Evolutionary conservation across 2,797 vertebrate genomes (phyloP).

Genomic region (Sebastes diploproa): DNA sequence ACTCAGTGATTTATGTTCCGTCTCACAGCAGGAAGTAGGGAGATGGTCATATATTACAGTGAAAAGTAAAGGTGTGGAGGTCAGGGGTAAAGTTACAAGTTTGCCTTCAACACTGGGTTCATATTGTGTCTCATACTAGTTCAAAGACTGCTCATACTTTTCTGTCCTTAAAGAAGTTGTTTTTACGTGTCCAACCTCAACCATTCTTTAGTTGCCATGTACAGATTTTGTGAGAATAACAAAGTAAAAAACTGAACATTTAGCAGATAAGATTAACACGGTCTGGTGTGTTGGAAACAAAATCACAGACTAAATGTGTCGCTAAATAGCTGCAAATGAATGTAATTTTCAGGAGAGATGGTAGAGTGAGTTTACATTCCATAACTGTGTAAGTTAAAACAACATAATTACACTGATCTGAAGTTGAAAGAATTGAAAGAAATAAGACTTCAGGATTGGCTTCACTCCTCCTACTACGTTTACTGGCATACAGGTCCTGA

Average conservation of each 20-base stretch:
- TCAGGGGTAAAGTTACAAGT: neutral
- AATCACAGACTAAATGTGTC: neutral
- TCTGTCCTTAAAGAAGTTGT: neutral
- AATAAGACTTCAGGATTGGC: neutral
- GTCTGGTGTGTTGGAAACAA: neutral
- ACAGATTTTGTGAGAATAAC: neutral
- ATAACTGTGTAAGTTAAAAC: neutral
- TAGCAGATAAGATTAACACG: neutral
- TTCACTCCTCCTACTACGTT: neutral
- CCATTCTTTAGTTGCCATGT: neutral
- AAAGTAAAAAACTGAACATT: neutral
- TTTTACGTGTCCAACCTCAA: neutral
- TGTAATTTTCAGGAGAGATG: neutral
- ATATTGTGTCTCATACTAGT: neutral
- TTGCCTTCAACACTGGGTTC: neutral
- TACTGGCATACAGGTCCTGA: slow-evolving; percentile 8
- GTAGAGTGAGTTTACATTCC: neutral
- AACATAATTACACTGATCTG: neutral
- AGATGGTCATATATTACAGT: neutral
- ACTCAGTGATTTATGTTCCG: neutral
- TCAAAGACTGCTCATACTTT: neutral
- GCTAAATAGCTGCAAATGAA: neutral
- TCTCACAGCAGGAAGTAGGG: neutral
- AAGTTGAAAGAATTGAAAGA: neutral
- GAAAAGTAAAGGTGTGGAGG: slow-evolving; percentile 9